phyloP scores from a whole-genome alignment of 2,888 invertebrate genomes.

The Volucella zonaria region DNA sequence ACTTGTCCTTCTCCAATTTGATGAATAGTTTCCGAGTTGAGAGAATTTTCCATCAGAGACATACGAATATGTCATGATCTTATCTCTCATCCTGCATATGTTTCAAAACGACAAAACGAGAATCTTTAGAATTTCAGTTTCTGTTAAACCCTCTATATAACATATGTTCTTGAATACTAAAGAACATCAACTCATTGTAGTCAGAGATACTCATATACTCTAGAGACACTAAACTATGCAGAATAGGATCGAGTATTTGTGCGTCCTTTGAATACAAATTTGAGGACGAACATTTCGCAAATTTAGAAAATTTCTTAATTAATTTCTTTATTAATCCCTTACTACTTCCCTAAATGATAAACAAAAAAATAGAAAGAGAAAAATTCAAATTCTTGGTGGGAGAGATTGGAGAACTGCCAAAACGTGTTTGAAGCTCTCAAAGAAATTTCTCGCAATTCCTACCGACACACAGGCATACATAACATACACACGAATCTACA shows the following conservation, averaged over 20 bases:
- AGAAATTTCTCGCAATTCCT: not conserved
- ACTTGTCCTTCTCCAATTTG: not conserved
- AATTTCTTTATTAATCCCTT: slow-evolving; percentile 49
- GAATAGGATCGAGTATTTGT: slow-evolving; percentile 1
- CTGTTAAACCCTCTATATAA: no score
- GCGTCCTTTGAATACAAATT: slow-evolving; percentile 46
- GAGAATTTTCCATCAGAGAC: slow-evolving; percentile 31
- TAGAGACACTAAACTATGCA: slow-evolving; percentile 2
- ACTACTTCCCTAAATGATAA: slow-evolving; percentile 15
- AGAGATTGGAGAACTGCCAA: not conserved
- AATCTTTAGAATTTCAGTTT: no score
- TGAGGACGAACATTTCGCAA: slow-evolving; percentile 4
- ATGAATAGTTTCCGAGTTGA: slow-evolving; percentile 16
- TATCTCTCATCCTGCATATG: slow-evolving; percentile 24
- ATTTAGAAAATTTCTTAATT: slow-evolving; percentile 63
- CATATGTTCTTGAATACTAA: no score
- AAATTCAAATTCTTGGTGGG: no score
- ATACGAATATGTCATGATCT: slow-evolving; percentile 34
- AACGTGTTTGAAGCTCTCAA: slow-evolving; percentile 29
- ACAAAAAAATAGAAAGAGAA: no score
- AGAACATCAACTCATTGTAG: slow-evolving; percentile 1
- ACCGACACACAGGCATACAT: no score
- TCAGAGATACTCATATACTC: not conserved
- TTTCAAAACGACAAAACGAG: no score
- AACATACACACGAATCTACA: no score